These are phyloP conservation scores for Drosophila malerkotliana DNA, from an alignment of 1,140 invertebrate genomes.

Conservation along the genomic window DNA sequence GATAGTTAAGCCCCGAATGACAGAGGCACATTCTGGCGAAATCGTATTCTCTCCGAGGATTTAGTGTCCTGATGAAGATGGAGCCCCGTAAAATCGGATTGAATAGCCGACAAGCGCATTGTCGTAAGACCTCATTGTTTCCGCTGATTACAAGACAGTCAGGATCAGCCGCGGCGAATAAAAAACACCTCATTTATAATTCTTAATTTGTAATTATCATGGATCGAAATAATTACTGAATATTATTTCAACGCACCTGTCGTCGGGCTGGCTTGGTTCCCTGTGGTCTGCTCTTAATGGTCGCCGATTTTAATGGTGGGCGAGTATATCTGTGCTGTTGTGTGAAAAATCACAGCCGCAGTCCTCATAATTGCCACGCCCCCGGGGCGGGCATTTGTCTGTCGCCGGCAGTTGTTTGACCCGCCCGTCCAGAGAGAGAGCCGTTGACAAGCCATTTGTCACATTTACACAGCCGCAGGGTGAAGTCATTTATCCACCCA, in stretches of 20 bases:
- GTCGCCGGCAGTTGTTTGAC: conserved; percentile 36
- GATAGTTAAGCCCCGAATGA: conserved; percentile 27
- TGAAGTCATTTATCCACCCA: neutral
- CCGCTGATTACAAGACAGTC: conserved; percentile 10
- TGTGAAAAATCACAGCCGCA: conserved; percentile 65
- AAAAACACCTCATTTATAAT: conserved; percentile 24
- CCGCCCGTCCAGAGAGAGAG: conserved; percentile 14
- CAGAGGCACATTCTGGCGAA: conserved; percentile 29
- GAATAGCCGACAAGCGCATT: conserved; percentile 1
- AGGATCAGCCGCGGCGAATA: neutral
- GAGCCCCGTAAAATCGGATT: conserved; percentile 10
- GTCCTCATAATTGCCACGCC: conserved; percentile 50
- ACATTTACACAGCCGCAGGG: conserved; percentile 57
- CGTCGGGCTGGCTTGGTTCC: conserved; percentile 5
- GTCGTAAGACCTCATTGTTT: conserved; percentile 20
- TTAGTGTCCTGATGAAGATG: neutral
- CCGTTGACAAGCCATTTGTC: conserved; percentile 73
- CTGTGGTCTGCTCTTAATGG: conserved; percentile 59
- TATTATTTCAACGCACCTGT: conserved; percentile 44
- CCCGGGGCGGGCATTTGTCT: conserved; percentile 56
- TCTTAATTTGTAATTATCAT: conserved; percentile 43
- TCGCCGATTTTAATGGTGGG: conserved; percentile 59
- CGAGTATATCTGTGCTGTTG: conserved; percentile 10
- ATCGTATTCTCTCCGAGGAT: conserved; percentile 13
- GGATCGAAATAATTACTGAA: conserved; percentile 25